These are phyloP conservation scores for Meandrina meandrites DNA, from an alignment of 92 coral and sea anemone genomes.

Conservation along the genomic window DNA sequence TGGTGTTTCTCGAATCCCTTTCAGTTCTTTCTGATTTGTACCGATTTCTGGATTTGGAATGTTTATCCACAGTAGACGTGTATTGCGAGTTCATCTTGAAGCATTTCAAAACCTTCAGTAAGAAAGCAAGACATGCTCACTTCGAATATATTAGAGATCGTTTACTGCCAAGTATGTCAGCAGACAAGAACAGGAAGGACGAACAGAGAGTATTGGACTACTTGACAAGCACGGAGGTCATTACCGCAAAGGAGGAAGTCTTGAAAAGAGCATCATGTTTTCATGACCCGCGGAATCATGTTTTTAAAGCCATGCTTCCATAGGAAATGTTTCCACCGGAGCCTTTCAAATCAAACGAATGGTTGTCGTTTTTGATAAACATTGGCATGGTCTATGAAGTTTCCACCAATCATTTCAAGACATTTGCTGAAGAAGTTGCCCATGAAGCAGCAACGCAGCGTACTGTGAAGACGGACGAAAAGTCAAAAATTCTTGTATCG, in stretches of 20 bases:
- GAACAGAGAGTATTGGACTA: neutral
- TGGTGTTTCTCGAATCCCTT: constrained; percentile 46
- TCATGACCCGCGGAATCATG: constrained; percentile 34
- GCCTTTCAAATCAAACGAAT: constrained; percentile 44
- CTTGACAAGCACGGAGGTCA: neutral
- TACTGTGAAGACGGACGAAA: constrained; percentile 31
- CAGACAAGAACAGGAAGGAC: neutral
- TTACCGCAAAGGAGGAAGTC: constrained; percentile 20
- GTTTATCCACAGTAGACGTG: constrained; percentile 41
- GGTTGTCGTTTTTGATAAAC: constrained; percentile 57
- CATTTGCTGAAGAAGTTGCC: constrained; percentile 62
- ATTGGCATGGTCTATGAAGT: constrained; percentile 61
- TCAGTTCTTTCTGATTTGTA: constrained; percentile 24
- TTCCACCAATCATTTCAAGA: constrained; percentile 20
- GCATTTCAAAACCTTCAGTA: constrained; percentile 33
- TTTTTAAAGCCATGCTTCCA: constrained; percentile 36
- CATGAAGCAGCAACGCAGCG: constrained; percentile 32
- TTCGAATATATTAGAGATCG: constrained; percentile 12
- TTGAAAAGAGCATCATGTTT: constrained; percentile 18
- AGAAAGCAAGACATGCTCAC: constrained; percentile 42
- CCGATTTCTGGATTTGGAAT: constrained; percentile 40
- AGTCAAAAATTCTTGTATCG: constrained; percentile 52
- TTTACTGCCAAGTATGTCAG: neutral
- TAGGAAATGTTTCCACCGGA: constrained; percentile 63
- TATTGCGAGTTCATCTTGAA: constrained; percentile 54